A percentile compares a stretch with the other conserved stretches of the same genome.
phyloP scores from a whole-genome alignment of 2,888 invertebrate genomes.

The Alitta virens region DNA sequence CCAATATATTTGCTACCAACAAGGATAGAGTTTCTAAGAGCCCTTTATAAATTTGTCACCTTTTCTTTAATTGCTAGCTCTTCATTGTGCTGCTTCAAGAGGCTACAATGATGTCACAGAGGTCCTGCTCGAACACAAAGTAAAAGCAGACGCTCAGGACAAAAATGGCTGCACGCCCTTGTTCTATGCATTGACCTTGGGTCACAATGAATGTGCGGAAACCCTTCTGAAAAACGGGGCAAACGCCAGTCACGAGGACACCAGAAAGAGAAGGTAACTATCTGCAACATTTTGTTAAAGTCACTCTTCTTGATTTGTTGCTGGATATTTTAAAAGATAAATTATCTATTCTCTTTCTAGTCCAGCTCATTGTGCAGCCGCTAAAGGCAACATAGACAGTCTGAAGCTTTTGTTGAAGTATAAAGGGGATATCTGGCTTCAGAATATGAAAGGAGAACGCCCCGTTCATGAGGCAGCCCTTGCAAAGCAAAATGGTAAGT shows the following conservation, averaged over 20 bases:
- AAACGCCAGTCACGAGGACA: constrained; percentile 87
- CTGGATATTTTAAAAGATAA: no score
- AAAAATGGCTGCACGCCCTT: constrained; percentile 93
- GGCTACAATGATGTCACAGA: constrained; percentile 92
- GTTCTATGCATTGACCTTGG: constrained; percentile 94
- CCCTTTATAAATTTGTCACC: neutral
- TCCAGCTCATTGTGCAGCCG: constrained; percentile 91
- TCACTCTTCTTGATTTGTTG: neutral
- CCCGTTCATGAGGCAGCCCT: constrained; percentile 95
- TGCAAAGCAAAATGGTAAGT: constrained; percentile 73
- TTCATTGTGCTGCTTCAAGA: constrained; percentile 95
- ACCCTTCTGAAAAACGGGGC: constrained; percentile 80
- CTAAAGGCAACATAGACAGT: constrained; percentile 90
- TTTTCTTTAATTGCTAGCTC: constrained; percentile 61
- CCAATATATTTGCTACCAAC: no score
- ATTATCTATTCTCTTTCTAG: constrained; percentile 48
- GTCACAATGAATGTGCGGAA: constrained; percentile 90
- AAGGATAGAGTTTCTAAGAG: no score
- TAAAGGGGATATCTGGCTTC: constrained; percentile 86
- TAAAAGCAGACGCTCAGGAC: constrained; percentile 84
- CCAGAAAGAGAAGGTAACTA: constrained; percentile 79
- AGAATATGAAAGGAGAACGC: constrained; percentile 90
- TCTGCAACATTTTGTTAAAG: neutral
- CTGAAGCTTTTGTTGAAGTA: constrained; percentile 72
- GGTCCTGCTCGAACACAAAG: constrained; percentile 76